Conservation (phyloP, 2,113 vertebrate species). For the Montifringilla adamsi region DNA sequence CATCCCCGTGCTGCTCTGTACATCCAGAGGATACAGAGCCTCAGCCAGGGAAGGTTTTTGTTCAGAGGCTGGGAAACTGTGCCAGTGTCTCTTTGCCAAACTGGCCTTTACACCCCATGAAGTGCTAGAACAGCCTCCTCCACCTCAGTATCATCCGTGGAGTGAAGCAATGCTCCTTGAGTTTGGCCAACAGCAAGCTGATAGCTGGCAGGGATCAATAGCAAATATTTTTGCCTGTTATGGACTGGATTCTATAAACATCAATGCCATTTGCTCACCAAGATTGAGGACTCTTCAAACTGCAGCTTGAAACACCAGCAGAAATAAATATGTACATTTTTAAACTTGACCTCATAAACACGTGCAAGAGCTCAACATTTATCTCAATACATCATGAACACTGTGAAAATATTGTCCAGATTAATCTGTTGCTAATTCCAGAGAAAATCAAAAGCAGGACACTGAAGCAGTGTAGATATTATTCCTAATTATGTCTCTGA, state of each 20-base stretch:
- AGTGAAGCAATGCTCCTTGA: background rate
- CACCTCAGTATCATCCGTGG: background rate
- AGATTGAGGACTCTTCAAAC: background rate
- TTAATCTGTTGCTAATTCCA: background rate
- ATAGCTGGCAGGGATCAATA: background rate
- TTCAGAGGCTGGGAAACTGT: background rate
- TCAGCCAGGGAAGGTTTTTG: background rate
- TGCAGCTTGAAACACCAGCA: background rate
- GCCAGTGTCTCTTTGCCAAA: background rate
- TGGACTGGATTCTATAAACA: background rate
- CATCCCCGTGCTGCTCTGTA: background rate
- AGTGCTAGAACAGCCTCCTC: background rate
- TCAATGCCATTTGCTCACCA: background rate
- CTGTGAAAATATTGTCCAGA: background rate
- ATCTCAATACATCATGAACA: background rate
- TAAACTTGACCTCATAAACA: slow-evolving; percentile 36
- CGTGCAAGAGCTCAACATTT: background rate
- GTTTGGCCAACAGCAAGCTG: background rate
- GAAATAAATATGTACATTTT: slow-evolving; percentile 31
- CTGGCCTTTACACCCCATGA: too few relatives aligned
- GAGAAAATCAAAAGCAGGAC: background rate
- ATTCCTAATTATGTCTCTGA: background rate
- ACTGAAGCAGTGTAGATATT: background rate
- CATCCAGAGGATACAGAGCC: background rate
- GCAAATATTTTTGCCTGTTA: slow-evolving; percentile 16